A percentile compares a stretch with the other conserved stretches of the same genome.
phyloP scores from a whole-genome alignment of 2,888 invertebrate species.

The Hemistola chrysoprasaria region DNA sequence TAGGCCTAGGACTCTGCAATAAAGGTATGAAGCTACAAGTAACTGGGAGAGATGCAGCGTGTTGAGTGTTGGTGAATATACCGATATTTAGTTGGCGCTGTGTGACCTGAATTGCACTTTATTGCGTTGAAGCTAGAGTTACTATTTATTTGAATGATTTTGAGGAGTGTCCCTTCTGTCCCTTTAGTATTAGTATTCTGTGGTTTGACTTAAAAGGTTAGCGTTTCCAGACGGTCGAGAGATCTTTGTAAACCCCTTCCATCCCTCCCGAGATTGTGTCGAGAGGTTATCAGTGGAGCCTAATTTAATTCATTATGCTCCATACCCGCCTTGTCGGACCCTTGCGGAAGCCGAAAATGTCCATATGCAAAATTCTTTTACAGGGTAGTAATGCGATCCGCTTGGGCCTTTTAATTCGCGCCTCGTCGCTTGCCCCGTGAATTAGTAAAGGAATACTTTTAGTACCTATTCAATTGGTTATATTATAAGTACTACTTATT shows the following conservation, averaged over 20 bases:
- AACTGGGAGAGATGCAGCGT: too few species aligned
- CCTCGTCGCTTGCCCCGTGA: conserved; percentile 23
- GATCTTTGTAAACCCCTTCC: conserved; percentile 37
- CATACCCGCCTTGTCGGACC: conserved; percentile 58
- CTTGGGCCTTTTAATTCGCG: conserved; percentile 25
- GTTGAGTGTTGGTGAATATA: too few species aligned
- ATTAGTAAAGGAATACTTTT: conserved; percentile 18
- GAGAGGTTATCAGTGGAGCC: conserved; percentile 72
- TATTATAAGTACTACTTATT: too few species aligned
- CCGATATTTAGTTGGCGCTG: neutral
- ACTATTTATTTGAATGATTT: too few species aligned
- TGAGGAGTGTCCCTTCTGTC: too few species aligned
- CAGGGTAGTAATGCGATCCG: conserved; percentile 39
- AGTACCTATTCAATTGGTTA: too few species aligned
- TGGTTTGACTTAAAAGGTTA: neutral
- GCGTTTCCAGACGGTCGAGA: conserved; percentile 33
- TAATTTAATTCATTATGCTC: conserved; percentile 78
- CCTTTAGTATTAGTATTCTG: too few species aligned
- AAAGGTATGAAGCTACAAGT: too few species aligned
- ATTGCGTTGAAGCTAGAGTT: too few species aligned
- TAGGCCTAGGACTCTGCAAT: too few species aligned
- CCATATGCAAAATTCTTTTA: conserved; percentile 69
- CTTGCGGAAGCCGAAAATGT: conserved; percentile 54
- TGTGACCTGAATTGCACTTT: too few species aligned
- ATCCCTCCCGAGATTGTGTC: conserved; percentile 55